These are phyloP conservation scores for Andrena fulva DNA, from an alignment of 2,888 invertebrate genomes.

Conservation along the genomic window DNA sequence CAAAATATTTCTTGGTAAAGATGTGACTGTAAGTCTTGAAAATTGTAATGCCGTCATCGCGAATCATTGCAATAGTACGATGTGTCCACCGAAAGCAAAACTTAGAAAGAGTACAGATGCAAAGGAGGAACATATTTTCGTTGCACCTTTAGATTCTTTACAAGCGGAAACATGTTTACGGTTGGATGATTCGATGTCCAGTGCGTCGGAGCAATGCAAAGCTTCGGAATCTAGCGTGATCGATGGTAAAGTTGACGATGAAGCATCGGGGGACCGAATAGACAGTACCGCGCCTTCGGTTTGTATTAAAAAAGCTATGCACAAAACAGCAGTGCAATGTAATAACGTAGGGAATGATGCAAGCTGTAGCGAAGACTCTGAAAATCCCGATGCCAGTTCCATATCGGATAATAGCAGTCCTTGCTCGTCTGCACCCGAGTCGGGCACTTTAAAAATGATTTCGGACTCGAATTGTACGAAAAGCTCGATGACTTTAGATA, in stretches of 20 bases:
- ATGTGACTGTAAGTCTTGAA: conserved; percentile 2
- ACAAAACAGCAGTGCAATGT: background rate
- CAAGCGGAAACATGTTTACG: conserved; percentile 13
- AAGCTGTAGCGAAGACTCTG: conserved; percentile 35
- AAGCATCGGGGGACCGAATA: background rate
- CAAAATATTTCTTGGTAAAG: conserved; percentile 4
- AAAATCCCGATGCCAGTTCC: conserved; percentile 45
- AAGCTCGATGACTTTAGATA: conserved; percentile 31
- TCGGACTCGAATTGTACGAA: conserved; percentile 30
- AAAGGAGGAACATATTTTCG: conserved; percentile 19
- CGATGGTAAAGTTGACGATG: conserved; percentile 20
- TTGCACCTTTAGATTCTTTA: conserved; percentile 18
- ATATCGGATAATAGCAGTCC: conserved; percentile 16
- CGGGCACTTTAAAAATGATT: conserved; percentile 23
- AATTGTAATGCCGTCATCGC: conserved; percentile 18
- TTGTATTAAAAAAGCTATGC: conserved; percentile 4
- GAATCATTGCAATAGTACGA: conserved; percentile 22
- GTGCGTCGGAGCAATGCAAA: conserved; percentile 12
- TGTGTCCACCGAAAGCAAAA: conserved; percentile 17
- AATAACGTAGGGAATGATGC: conserved; percentile 16
- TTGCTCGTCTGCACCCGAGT: conserved; percentile 18
- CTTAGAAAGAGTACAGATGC: conserved; percentile 1
- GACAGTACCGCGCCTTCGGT: background rate
- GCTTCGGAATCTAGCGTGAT: conserved; percentile 1
- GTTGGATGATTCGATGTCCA: conserved; percentile 30